Conservation (phyloP, 92 coral and sea anemone species). For the Paragorgia papillata region DNA sequence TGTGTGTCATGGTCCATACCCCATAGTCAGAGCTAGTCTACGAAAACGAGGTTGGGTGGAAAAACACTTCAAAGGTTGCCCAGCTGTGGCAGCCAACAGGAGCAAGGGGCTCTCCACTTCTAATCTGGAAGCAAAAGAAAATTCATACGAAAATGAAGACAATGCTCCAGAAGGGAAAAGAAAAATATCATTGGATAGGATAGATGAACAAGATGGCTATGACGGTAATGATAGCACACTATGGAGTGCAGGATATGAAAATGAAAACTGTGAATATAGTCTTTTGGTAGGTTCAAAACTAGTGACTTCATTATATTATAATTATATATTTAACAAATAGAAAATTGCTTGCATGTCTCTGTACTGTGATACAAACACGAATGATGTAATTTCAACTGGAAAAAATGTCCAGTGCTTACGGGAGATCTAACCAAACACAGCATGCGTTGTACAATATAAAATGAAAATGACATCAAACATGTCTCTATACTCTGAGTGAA, state of each 20-base stretch:
- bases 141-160: slow-evolving; percentile 64
- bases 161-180: slow-evolving; percentile 30
- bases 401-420: too few relatives aligned
- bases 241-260: slow-evolving; percentile 97
- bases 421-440: too few relatives aligned
- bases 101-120: slow-evolving; percentile 55
- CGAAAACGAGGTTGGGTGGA: slow-evolving; percentile 96
- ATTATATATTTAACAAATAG: too few relatives aligned
- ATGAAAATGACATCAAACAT: too few relatives aligned
- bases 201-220: slow-evolving; percentile 66
- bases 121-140: slow-evolving; percentile 62
- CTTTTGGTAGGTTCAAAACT: slow-evolving; percentile 70
- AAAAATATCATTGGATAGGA: slow-evolving; percentile 34
- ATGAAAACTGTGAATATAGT: slow-evolving; percentile 87
- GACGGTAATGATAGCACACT: slow-evolving; percentile 66
- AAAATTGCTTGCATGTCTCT: too few relatives aligned
- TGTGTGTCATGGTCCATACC: slow-evolving; percentile 87
- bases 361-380: too few relatives aligned
- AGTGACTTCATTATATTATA: too few relatives aligned
- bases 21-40: slow-evolving; percentile 86
- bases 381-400: too few relatives aligned
- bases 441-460: too few relatives aligned
- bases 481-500: too few relatives aligned
- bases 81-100: slow-evolving; percentile 35
- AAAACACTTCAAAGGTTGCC: slow-evolving; percentile 79